Evolutionary conservation across 37 sponge, comb jelly and placozoan genomes (phyloP).

Genomic region (Chondrilla cf. caribensis): DNA sequence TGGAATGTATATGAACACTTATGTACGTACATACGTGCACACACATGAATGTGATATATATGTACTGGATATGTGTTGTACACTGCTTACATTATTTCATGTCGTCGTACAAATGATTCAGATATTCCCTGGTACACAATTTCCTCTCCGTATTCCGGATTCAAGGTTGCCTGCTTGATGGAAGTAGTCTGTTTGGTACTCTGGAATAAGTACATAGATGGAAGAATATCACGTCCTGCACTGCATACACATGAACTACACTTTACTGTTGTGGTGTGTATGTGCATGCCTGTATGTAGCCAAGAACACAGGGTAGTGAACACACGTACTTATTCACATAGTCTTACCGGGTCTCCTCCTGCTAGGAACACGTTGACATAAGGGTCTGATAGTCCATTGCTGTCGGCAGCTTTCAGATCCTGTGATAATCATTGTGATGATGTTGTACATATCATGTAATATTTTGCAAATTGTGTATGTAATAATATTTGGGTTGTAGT

Average conservation of each 20-base stretch:
- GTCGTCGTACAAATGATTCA: constrained; percentile 3
- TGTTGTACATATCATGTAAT: too few species aligned
- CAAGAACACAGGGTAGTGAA: too few species aligned
- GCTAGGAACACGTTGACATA: constrained; percentile 4
- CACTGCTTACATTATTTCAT: constrained; percentile 2
- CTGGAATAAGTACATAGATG: neutral
- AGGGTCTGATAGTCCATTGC: constrained; percentile 13
- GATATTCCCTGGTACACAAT: constrained; percentile 10
- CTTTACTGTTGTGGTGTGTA: too few species aligned
- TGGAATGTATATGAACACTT: neutral
- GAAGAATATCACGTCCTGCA: too few species aligned
- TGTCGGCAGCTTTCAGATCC: constrained; percentile 4
- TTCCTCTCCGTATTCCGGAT: neutral
- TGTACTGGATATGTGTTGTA: too few species aligned
- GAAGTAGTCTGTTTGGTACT: constrained; percentile 14
- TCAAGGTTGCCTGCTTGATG: neutral
- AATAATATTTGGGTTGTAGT: too few species aligned
- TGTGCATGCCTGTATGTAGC: too few species aligned
- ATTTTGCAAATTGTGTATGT: too few species aligned
- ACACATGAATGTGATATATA: too few species aligned
- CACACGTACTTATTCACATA: too few species aligned
- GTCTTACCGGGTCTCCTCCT: neutral
- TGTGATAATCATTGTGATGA: neutral
- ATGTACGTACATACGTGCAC: too few species aligned
- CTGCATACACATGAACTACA: too few species aligned